These are phyloP conservation scores for Elephantulus edwardii DNA, from an alignment of 2,113 vertebrate genomes.

Conservation along the genomic window DNA sequence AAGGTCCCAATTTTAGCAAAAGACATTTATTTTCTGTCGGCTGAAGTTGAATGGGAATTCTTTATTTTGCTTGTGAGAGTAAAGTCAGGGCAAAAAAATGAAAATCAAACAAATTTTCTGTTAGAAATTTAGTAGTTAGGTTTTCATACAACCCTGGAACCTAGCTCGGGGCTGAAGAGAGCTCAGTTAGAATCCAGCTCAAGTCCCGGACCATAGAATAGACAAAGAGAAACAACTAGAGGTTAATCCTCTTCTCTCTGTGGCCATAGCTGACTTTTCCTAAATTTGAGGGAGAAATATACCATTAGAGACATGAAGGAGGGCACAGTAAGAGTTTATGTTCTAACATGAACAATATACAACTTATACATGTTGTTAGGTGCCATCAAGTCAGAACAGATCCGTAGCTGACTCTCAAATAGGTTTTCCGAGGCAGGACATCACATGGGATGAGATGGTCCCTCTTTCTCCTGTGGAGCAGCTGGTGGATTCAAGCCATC, in stretches of 20 bases:
- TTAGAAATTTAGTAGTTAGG: neutral
- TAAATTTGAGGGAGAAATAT: neutral
- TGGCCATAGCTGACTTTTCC: conserved; percentile 12
- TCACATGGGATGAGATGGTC: no score
- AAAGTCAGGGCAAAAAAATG: neutral
- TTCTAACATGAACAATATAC: neutral
- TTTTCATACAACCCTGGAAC: neutral
- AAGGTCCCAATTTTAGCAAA: conserved; percentile 34
- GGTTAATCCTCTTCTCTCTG: neutral
- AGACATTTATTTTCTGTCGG: neutral
- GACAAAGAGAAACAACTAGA: conserved; percentile 16
- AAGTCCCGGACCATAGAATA: neutral
- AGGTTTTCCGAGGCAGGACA: no score
- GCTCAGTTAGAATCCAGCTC: conserved; percentile 42
- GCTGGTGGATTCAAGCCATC: no score
- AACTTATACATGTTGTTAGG: neutral
- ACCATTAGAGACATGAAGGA: conserved; percentile 7
- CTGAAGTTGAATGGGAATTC: neutral
- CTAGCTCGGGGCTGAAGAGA: neutral
- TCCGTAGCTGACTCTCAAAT: no score
- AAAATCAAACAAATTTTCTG: neutral
- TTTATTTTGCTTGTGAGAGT: neutral
- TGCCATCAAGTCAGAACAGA: no score
- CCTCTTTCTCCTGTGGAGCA: no score
- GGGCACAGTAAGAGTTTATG: neutral